Conservation (phyloP, 2,888 invertebrate species). For the Drosophila stalkeri region DNA sequence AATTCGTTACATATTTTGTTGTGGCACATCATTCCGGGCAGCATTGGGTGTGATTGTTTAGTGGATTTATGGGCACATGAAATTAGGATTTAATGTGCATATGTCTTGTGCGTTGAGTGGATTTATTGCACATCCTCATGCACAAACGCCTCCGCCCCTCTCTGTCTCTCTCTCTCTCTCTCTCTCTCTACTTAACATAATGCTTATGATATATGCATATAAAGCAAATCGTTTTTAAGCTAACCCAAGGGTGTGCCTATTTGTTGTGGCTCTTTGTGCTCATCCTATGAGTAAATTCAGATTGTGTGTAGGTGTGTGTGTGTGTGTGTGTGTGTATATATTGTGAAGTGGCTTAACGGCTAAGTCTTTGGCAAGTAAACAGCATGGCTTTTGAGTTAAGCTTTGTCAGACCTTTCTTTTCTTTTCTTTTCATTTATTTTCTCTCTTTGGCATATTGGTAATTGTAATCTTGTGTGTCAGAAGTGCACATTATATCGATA, state of each 20-base stretch:
- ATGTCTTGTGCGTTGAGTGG: conserved; percentile 73
- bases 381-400: conserved; percentile 12
- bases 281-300: conserved; percentile 8
- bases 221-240: conserved; percentile 64
- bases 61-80: conserved; percentile 80
- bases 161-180: neutral
- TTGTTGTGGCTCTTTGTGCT: conserved; percentile 32
- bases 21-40: conserved; percentile 51
- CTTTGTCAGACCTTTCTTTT: neutral
- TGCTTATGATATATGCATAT: conserved; percentile 72
- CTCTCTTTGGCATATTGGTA: conserved; percentile 33
- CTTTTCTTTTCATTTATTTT: neutral
- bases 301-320: conserved; percentile 10
- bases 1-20: conserved; percentile 68
- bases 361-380: conserved; percentile 17
- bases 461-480: conserved; percentile 32
- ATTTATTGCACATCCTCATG: conserved; percentile 69
- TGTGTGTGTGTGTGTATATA: conserved; percentile 11
- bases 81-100: conserved; percentile 81
- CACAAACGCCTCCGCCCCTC: neutral
- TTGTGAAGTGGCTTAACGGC: conserved; percentile 51
- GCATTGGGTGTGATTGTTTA: conserved; percentile 73
- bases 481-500: neutral
- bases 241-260: conserved; percentile 16
- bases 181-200: conserved; percentile 67